phyloP scores from a whole-genome alignment of 2,888 invertebrate species.

The Diogma glabrata region DNA sequence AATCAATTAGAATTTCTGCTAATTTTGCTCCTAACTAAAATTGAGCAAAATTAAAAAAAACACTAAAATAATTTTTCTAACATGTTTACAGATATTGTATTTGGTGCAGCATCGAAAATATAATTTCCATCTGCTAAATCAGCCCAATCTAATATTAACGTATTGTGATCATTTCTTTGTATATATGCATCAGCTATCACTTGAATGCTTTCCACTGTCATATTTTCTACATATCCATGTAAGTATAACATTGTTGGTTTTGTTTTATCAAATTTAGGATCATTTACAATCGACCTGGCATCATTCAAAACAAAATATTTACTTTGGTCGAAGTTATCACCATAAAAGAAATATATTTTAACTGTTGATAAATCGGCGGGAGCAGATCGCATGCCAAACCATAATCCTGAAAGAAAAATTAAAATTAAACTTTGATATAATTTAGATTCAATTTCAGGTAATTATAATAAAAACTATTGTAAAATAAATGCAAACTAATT shows the following conservation, averaged over 20 bases:
- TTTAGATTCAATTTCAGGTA: no score
- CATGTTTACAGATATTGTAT: constrained; percentile 26
- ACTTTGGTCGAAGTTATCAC: neutral
- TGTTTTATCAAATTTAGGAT: constrained; percentile 27
- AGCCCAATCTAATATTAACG: constrained; percentile 33
- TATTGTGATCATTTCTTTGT: constrained; percentile 28
- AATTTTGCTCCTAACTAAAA: constrained; percentile 18
- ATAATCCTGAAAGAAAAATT: no score
- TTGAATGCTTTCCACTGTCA: constrained; percentile 45
- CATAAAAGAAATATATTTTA: constrained; percentile 13
- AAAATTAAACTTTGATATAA: no score
- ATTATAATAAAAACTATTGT: no score
- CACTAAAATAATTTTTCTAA: constrained; percentile 1
- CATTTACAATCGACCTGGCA: neutral
- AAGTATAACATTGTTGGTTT: constrained; percentile 45
- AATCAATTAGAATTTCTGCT: constrained; percentile 26
- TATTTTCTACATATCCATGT: constrained; percentile 47
- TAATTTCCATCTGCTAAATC: constrained; percentile 35
- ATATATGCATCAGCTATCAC: constrained; percentile 34
- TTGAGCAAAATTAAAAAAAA: neutral
- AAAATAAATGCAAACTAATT: no score
- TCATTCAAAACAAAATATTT: neutral
- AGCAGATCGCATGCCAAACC: constrained; percentile 13
- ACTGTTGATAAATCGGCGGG: constrained; percentile 9
- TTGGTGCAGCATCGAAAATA: constrained; percentile 32